phyloP scores from a whole-genome alignment of 2,797 vertebrate species.

The Phaenicophaeus curvirostris region DNA sequence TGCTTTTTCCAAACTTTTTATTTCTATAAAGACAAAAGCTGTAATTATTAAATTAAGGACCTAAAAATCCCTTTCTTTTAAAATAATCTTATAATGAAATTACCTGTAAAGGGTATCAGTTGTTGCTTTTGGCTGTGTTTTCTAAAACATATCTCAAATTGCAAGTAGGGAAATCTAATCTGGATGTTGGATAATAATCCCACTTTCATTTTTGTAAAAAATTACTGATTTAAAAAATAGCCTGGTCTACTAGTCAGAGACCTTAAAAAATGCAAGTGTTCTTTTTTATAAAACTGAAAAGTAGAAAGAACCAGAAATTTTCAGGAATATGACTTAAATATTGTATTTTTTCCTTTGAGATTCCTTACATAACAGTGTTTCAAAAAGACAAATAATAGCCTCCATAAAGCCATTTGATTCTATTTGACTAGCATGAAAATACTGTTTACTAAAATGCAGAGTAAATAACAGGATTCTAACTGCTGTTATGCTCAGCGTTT shows the following conservation, averaged over 20 bases:
- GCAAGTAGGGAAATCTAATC: background rate
- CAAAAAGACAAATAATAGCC: background rate
- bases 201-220: background rate
- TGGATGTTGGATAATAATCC: background rate
- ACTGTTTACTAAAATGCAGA: background rate
- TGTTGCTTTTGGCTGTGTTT: background rate
- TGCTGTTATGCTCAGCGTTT: accelerated
- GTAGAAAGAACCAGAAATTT: background rate
- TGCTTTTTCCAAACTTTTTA: background rate
- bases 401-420: background rate
- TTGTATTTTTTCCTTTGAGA: background rate
- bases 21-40: background rate
- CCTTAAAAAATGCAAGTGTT: background rate
- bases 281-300: background rate
- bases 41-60: background rate
- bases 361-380: background rate
- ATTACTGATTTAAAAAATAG: background rate
- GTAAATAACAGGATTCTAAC: background rate
- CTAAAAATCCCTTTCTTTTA: background rate
- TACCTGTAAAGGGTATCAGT: background rate
- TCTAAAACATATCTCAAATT: background rate
- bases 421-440: background rate
- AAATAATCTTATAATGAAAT: background rate
- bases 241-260: background rate
- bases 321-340: background rate